Conservation (phyloP, 2,113 vertebrate species). For the Hippopotamus amphibius region DNA sequence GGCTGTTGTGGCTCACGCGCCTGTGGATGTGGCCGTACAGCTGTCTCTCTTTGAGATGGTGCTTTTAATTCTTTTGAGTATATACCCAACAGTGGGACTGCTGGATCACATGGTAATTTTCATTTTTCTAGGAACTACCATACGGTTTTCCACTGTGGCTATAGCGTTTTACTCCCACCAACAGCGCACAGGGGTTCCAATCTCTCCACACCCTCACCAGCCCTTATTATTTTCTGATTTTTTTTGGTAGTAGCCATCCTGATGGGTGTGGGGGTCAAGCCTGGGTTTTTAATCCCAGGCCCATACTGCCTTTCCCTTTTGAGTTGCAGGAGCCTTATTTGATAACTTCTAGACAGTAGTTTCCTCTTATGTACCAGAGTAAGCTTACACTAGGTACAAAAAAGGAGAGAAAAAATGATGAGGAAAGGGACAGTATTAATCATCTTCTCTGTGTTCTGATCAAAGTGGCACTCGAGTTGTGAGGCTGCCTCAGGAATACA, state of each 20-base stretch:
- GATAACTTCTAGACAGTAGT: not conserved
- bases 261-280: not conserved
- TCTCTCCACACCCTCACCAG: not conserved
- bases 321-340: not conserved
- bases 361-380: not conserved
- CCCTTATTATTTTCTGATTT: not conserved
- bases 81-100: not conserved
- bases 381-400: not conserved
- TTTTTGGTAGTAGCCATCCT: not conserved
- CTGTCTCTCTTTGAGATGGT: not conserved
- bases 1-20: not conserved
- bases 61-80: not conserved
- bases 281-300: not conserved
- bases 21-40: not conserved
- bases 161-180: not conserved
- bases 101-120: not conserved
- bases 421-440: conserved; percentile 12
- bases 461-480: not conserved
- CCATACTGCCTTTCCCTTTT: not conserved
- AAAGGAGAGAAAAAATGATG: not conserved
- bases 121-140: not conserved
- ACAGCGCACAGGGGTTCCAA: not conserved
- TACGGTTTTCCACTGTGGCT: not conserved
- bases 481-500: conserved; percentile 6
- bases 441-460: conserved; percentile 3